Evolutionary conservation across 2,888 invertebrate species (phyloP).

Genomic region (Oscheius sp.): DNA sequence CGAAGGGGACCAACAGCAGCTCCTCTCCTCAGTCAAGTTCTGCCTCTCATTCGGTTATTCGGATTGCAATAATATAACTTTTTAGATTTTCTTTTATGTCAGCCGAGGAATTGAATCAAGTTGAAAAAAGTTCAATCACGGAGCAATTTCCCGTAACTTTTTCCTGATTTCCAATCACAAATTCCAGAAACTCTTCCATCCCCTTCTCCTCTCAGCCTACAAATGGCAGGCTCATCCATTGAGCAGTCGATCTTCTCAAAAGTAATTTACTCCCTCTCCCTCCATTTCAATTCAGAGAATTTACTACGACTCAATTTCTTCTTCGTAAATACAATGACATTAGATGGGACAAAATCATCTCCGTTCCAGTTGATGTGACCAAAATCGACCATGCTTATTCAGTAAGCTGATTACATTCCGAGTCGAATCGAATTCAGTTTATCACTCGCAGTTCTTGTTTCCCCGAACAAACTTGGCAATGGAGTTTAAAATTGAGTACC

Average conservation of each 20-base stretch:
- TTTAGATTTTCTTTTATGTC: conserved; percentile 90
- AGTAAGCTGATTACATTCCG: neutral
- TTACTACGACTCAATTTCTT: conserved; percentile 70
- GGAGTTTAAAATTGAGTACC: conserved; percentile 69
- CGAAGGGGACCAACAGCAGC: conserved; percentile 61
- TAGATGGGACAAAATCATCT: conserved; percentile 72
- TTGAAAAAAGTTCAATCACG: conserved; percentile 81
- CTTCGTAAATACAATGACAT: conserved; percentile 72
- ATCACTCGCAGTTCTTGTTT: conserved; percentile 71
- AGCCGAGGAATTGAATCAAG: conserved; percentile 83
- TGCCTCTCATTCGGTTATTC: conserved; percentile 63
- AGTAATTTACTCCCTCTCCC: conserved; percentile 37
- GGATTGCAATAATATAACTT: neutral
- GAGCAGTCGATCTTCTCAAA: conserved; percentile 65
- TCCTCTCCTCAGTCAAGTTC: conserved; percentile 55
- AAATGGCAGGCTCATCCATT: conserved; percentile 72
- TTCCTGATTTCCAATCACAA: no score
- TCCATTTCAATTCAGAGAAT: conserved; percentile 67
- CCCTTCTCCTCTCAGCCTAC: conserved; percentile 71
- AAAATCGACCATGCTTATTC: neutral
- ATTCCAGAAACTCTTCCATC: conserved; percentile 70
- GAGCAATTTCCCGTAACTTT: conserved; percentile 67
- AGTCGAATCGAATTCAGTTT: no score
- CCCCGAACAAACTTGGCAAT: conserved; percentile 72
- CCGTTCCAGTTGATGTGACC: conserved; percentile 37